Conservation (phyloP, 2,113 vertebrate species). For the Planiliza haematocheilus region DNA sequence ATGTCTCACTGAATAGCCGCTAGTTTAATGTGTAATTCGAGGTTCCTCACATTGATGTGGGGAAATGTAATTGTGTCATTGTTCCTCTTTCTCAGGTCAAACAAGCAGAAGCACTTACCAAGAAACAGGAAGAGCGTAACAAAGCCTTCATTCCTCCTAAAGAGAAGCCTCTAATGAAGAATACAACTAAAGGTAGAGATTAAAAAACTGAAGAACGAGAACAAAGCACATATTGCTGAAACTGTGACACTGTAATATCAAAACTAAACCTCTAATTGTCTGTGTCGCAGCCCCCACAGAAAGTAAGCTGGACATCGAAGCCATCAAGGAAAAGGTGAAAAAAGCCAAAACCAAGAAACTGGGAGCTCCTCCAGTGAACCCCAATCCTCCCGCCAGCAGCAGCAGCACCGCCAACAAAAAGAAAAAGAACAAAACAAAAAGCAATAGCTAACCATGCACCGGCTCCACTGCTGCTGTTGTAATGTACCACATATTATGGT, state of each 20-base stretch:
- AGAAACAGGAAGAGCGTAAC: conserved; percentile 92
- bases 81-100: conserved; percentile 84
- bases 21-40: not conserved
- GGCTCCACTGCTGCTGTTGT: not conserved
- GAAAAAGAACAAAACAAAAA: conserved; percentile 81
- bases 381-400: conserved; percentile 78
- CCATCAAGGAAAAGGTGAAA: conserved; percentile 94
- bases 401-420: conserved; percentile 82
- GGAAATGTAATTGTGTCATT: not conserved
- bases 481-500: not conserved
- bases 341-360: conserved; percentile 95
- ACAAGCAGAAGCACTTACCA: conserved; percentile 90
- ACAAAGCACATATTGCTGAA: not conserved
- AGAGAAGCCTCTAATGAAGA: conserved; percentile 89
- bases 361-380: conserved; percentile 89
- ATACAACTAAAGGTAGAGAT: conserved; percentile 87
- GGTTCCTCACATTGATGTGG: not conserved
- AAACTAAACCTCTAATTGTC: not conserved
- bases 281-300: conserved; percentile 83
- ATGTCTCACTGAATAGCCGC: not conserved
- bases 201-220: not conserved
- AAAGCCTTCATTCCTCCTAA: conserved; percentile 97
- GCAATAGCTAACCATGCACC: conserved; percentile 41
- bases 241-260: not conserved
- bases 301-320: conserved; percentile 91